These are phyloP conservation scores for Ganaspis sp. DNA, from an alignment of 1,140 invertebrate species.

Conservation along the genomic window DNA sequence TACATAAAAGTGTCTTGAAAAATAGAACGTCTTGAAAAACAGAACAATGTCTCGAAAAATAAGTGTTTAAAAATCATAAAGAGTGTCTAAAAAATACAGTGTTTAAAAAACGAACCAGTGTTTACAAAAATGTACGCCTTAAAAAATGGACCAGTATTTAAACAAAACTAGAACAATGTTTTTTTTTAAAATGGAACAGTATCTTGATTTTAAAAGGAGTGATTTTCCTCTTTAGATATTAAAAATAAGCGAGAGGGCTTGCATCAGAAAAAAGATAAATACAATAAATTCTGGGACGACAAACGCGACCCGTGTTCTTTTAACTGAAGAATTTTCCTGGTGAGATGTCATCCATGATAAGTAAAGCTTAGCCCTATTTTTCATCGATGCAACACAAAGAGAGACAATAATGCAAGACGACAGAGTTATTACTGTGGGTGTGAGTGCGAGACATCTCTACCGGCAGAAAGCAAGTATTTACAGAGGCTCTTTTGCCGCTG, in stretches of 20 bases:
- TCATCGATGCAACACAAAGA: background rate
- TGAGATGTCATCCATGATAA: slow-evolving; percentile 8
- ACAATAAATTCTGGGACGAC: slow-evolving; percentile 21
- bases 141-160: too few relatives aligned
- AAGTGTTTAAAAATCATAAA: too few relatives aligned
- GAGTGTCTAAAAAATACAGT: too few relatives aligned
- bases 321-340: background rate
- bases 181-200: too few relatives aligned
- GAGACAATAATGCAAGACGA: background rate
- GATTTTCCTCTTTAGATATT: slow-evolving; percentile 7
- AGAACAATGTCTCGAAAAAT: too few relatives aligned
- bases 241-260: background rate
- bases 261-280: slow-evolving; percentile 15
- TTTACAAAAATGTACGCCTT: too few relatives aligned
- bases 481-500: slow-evolving; percentile 46
- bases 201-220: background rate
- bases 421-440: background rate
- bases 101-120: too few relatives aligned
- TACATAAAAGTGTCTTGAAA: too few relatives aligned
- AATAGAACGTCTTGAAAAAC: too few relatives aligned
- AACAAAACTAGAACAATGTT: too few relatives aligned
- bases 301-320: slow-evolving; percentile 10
- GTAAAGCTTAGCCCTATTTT: slow-evolving; percentile 2
- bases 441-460: background rate
- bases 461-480: slow-evolving; percentile 51